phyloP scores from a whole-genome alignment of 2,113 vertebrate genomes.

The Atractosteus spatula region DNA sequence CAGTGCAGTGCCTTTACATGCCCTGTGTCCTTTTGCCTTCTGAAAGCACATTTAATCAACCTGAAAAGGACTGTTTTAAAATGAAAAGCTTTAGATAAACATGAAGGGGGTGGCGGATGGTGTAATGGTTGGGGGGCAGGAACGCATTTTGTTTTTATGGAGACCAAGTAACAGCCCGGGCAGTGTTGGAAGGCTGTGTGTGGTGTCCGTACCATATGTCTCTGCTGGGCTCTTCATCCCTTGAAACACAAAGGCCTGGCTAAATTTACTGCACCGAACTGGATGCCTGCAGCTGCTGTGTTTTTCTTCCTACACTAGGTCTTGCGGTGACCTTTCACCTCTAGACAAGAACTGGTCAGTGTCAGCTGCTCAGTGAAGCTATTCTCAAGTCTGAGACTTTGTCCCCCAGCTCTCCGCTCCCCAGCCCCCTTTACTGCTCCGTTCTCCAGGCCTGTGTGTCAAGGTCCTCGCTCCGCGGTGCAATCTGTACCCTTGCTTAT shows the following conservation, averaged over 20 bases:
- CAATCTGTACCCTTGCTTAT: too few relatives aligned
- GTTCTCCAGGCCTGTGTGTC: background rate
- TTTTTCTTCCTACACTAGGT: background rate
- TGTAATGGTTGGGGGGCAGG: background rate
- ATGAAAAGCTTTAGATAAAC: background rate
- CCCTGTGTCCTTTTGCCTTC: background rate
- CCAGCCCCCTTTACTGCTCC: background rate
- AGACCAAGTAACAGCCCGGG: background rate
- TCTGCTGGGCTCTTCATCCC: background rate
- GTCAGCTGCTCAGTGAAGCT: background rate
- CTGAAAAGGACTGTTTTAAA: background rate
- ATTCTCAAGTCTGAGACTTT: too few relatives aligned
- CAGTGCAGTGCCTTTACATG: too few relatives aligned
- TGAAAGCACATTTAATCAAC: background rate
- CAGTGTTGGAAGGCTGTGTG: background rate
- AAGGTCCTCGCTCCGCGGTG: too few relatives aligned
- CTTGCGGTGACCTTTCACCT: background rate
- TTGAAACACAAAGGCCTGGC: background rate
- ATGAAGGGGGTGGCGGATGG: background rate
- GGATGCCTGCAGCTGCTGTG: background rate
- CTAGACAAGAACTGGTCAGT: background rate
- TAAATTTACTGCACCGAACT: background rate
- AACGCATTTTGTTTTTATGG: slow-evolving; percentile 1
- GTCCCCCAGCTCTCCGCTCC: too few relatives aligned
- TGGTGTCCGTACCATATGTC: slow-evolving; percentile 14